These are phyloP conservation scores for Coelopa frigida DNA, from an alignment of 1,140 invertebrate genomes.

Conservation along the genomic window DNA sequence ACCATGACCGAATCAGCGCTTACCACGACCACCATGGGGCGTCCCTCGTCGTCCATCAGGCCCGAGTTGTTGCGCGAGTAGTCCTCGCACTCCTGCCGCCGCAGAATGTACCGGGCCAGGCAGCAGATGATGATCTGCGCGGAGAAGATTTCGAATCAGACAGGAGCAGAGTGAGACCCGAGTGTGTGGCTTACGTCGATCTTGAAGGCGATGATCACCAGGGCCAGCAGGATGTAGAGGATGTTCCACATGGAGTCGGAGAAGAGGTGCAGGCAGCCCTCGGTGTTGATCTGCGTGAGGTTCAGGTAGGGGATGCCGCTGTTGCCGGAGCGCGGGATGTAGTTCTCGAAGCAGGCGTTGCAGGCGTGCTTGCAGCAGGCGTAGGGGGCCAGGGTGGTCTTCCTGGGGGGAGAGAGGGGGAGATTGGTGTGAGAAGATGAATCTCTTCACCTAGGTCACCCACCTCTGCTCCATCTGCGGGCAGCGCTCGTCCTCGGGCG, in stretches of 20 bases:
- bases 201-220: conserved; percentile 22
- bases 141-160: background rate
- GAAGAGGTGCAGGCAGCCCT: conserved; percentile 26
- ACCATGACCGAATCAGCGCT: too few relatives aligned
- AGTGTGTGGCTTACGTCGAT: conserved; percentile 32
- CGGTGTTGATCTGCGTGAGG: conserved; percentile 23
- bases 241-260: conserved; percentile 16
- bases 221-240: conserved; percentile 22
- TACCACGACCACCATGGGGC: conserved; percentile 29
- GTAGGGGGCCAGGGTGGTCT: conserved; percentile 22
- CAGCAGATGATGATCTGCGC: conserved; percentile 34
- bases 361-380: conserved; percentile 26
- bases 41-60: conserved; percentile 26
- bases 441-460: background rate
- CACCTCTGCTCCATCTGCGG: background rate
- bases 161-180: background rate
- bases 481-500: background rate
- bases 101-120: conserved; percentile 27
- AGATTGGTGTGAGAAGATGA: background rate
- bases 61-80: conserved; percentile 19
- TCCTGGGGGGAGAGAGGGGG: background rate
- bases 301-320: conserved; percentile 16
- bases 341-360: conserved; percentile 13
- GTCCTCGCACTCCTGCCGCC: conserved; percentile 23
- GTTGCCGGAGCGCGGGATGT: conserved; percentile 3